Evolutionary conservation across 2,797 vertebrate species (phyloP), one percentile per base, ranked within the genome.

Genomic region (Pipistrellus nathusii): DNA sequence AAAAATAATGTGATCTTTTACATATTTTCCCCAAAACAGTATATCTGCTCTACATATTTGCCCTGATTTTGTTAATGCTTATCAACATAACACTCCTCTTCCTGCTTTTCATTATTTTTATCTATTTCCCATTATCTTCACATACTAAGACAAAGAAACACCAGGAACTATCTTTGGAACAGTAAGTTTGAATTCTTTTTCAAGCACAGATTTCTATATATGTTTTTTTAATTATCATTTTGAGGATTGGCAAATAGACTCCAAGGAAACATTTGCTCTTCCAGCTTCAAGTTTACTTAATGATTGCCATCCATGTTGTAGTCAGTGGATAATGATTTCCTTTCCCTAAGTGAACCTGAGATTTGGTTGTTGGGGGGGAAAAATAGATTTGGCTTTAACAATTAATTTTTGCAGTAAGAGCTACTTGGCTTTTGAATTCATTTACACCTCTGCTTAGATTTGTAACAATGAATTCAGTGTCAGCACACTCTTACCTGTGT

Each of bases 11-110:
- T 8, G 55, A 46, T 57, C 14, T 86, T 88, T 77, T 17, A 68
- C 30, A 12, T 71, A 11, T 81, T 78, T 92, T 20, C 17, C 69
- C 30, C 38, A 90, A 88, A 59, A 73, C 15, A 32, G 35, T 80
- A 2, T 35, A 73, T 91, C 76, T 55, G 59, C 21, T 80, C 68
- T 78, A 25, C 11, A 14, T 44, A 46, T 80, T 85, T 92, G 21
- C 21, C 76, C 18, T 57, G 10, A 27, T 72, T 96, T 91, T 81
- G 81, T 77, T 88, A 73, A 46, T 68, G n/a, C 27, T 89, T 94
- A 77, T 76, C 55, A 85, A 20, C 11, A 53, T 68, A 46, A 18
- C 35, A 64, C 35, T 27, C 21, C 51, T 17, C n/a, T 66, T 81
- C 82, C 77, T 64, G 78, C 55, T 90, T 90, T 92, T 90, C 46